Evolutionary conservation across 2,797 vertebrate species (phyloP), one percentile per base, ranked within the genome.

Genomic region (Champsocephalus esox): DNA sequence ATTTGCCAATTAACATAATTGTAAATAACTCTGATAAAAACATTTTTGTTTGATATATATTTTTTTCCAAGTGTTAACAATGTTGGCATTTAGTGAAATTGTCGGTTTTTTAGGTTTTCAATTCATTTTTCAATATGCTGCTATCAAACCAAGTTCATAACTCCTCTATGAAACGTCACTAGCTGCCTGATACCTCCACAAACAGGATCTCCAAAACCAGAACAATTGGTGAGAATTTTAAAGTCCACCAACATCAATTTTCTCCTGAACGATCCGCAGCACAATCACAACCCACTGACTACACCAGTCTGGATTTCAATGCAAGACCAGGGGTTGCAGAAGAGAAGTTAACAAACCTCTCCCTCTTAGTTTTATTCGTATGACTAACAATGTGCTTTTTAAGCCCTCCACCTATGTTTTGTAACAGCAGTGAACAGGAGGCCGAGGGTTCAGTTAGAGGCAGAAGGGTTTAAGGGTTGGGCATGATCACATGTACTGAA

Each of bases 391-490:
- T 69, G 9, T 72, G 28, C 13, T 19, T 57, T 50, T 34, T 44
- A 43, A 63, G 57, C 17, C n/a, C 1, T 8, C 21, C 16, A n/a
- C 17, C 48, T 12, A 12, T 62, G 43, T 41, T 72, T 52, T 51
- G 32, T 48, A 59, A 66, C 50, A 48, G 32, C 45, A 49, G 28
- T 69, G 48, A 75, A 46, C 48, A 34, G 41, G 21, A 66, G 49
- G 12, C 19, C 13, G 74, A 62, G 45, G 45, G 49, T 66, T 65
- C 44, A 63, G 43, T 50, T 68, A 16, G 28, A 50, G 68, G 19
- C 16, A 32, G n/a, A 57, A 57, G 17, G 34, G 52, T 81, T 62
- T 38, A 49, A 74, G 52, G 17, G 32, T 41, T 1, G 1, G 51
- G 21, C 41, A 34, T 4, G 0, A 21, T 64, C 32, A 56, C 3